A percentile compares a stretch with the other conserved stretches of the same genome.
Conservation (phyloP, 2,113 vertebrate genomes). For the Marmota monax region DNA sequence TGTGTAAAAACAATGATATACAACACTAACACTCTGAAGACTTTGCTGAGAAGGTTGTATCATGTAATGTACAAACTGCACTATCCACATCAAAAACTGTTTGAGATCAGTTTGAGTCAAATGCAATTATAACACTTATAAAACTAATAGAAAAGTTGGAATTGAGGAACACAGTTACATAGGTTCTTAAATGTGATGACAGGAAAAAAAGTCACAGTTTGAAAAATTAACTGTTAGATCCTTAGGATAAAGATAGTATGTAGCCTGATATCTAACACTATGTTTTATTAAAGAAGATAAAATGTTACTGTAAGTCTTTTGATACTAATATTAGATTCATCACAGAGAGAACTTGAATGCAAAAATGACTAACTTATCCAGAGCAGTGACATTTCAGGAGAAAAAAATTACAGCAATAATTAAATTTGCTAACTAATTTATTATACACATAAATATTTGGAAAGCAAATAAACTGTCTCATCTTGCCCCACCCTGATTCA, state of each 20-base stretch:
- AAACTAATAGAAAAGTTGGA: slow-evolving; percentile 74
- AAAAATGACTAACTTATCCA: slow-evolving; percentile 61
- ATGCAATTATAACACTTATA: slow-evolving; percentile 62
- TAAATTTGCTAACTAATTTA: slow-evolving; percentile 77
- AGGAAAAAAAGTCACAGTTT: slow-evolving; percentile 76
- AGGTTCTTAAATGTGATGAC: slow-evolving; percentile 70
- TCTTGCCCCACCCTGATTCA: slow-evolving; percentile 38
- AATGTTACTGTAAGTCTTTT: slow-evolving; percentile 81
- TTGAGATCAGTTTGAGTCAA: slow-evolving; percentile 70
- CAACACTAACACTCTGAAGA: slow-evolving; percentile 50
- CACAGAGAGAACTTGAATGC: slow-evolving; percentile 75
- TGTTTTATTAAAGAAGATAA: slow-evolving; percentile 77
- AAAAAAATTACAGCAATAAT: slow-evolving; percentile 67
- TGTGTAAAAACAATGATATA: slow-evolving; percentile 42
- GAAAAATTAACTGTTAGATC: slow-evolving; percentile 78
- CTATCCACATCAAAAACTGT: slow-evolving; percentile 64
- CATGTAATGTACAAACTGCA: slow-evolving; percentile 54
- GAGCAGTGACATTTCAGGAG: slow-evolving; percentile 68
- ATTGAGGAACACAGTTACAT: slow-evolving; percentile 70
- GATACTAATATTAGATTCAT: slow-evolving; percentile 69
- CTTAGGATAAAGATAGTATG: slow-evolving; percentile 75
- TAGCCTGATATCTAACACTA: slow-evolving; percentile 74
- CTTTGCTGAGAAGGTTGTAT: slow-evolving; percentile 62
- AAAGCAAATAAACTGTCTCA: slow-evolving; percentile 61
- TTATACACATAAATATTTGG: slow-evolving; percentile 59